Percentiles rank a stretch among this genome's conserved stretches.
These are phyloP conservation scores for Notechis scutatus DNA, from an alignment of 2,113 vertebrate genomes.

Conservation along the genomic window DNA sequence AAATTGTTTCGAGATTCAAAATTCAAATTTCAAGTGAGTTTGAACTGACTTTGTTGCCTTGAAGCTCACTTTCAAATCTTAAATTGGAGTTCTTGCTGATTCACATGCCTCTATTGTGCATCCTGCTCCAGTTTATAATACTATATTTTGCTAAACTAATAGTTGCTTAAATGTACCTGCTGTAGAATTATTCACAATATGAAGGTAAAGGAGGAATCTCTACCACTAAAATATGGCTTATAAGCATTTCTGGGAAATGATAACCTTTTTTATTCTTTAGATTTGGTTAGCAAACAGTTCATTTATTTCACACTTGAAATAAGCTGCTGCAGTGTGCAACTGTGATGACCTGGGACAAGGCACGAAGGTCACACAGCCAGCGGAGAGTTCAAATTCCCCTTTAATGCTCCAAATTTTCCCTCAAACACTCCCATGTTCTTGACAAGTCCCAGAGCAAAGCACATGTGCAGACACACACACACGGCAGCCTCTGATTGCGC, in stretches of 20 bases:
- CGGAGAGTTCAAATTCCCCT: too few relatives aligned
- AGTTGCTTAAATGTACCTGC: not conserved
- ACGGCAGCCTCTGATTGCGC: too few relatives aligned
- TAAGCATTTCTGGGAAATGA: not conserved
- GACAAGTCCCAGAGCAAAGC: too few relatives aligned
- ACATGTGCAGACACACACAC: too few relatives aligned
- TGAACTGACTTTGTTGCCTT: not conserved
- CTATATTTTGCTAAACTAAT: not conserved
- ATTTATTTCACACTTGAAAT: slow-evolving; percentile 26
- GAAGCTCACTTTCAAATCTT: not conserved
- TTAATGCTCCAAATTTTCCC: too few relatives aligned
- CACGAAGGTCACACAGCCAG: too few relatives aligned
- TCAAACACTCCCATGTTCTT: too few relatives aligned
- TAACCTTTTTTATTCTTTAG: not conserved
- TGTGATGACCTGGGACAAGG: too few relatives aligned
- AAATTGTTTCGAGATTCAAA: not conserved
- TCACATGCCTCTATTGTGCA: not conserved
- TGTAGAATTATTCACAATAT: not conserved
- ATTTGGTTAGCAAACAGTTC: slow-evolving; percentile 23
- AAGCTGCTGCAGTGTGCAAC: not conserved
- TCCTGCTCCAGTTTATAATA: not conserved
- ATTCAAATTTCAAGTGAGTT: not conserved
- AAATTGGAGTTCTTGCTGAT: not conserved
- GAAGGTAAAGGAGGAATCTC: not conserved
- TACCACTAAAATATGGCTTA: not conserved